phyloP scores from a whole-genome alignment of 1,140 invertebrate species.

The Drosophila seguyi region DNA sequence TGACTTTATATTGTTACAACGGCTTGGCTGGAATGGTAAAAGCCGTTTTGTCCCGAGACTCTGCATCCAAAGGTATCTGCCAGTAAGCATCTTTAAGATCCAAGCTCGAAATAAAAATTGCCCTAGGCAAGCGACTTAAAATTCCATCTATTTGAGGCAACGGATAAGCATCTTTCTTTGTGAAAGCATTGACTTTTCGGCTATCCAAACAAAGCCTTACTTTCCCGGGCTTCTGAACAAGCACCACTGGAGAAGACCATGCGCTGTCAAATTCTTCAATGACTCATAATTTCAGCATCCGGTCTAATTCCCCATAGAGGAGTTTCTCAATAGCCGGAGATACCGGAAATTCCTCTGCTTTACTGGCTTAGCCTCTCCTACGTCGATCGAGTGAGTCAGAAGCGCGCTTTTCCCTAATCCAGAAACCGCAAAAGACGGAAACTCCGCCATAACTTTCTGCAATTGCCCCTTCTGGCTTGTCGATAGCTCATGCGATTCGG shows the following conservation, averaged over 20 bases:
- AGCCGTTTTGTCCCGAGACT: neutral
- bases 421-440: neutral
- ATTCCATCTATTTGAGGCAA: neutral
- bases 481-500: neutral
- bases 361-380: neutral
- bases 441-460: neutral
- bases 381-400: neutral
- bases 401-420: neutral
- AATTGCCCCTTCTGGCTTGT: no score
- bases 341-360: neutral
- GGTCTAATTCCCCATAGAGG: neutral
- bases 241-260: neutral
- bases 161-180: neutral
- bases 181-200: neutral
- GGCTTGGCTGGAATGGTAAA: neutral
- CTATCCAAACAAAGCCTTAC: neutral
- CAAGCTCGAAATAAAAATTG: neutral
- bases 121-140: neutral
- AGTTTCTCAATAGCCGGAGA: neutral
- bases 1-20: neutral
- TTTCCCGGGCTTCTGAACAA: neutral
- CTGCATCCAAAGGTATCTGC: neutral
- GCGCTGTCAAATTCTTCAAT: neutral
- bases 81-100: neutral
- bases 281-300: neutral